Percentiles rank a stretch among this genome's conserved stretches.
These are phyloP conservation scores for Phorcus lineatus DNA, from an alignment of 2,888 invertebrate species.

Conservation along the genomic window DNA sequence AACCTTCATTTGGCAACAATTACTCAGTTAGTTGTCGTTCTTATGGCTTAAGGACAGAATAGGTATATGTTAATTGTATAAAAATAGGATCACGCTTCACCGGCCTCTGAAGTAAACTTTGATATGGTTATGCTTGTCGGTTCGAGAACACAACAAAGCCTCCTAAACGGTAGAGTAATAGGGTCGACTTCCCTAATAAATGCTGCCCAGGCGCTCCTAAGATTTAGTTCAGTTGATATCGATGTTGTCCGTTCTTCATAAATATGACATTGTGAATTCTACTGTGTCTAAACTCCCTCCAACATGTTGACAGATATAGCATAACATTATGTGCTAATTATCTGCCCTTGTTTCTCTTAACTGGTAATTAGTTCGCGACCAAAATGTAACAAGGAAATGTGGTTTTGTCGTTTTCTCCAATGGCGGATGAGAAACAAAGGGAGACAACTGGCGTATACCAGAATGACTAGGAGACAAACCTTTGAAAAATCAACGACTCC, in stretches of 20 bases:
- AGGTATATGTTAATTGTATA: constrained; percentile 21
- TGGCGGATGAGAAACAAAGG: constrained; percentile 6
- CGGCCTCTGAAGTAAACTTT: constrained; percentile 14
- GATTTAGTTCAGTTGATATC: constrained; percentile 7
- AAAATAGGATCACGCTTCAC: constrained; percentile 18
- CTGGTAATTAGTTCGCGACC: too few species aligned
- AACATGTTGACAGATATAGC: neutral
- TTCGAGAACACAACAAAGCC: neutral
- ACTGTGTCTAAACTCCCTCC: neutral
- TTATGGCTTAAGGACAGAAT: constrained; percentile 14
- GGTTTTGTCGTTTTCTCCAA: neutral
- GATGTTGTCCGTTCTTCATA: constrained; percentile 8
- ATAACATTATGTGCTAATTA: neutral
- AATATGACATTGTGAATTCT: constrained; percentile 19
- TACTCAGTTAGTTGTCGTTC: constrained; percentile 7
- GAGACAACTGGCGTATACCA: constrained; percentile 8
- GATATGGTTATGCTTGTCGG: constrained; percentile 14
- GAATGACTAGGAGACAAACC: constrained; percentile 23
- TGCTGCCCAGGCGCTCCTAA: neutral
- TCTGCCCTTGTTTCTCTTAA: neutral
- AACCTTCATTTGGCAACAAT: constrained; percentile 17
- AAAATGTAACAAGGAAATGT: too few species aligned
- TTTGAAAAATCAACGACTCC: constrained; percentile 24
- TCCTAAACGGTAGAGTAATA: neutral
- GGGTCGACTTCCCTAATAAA: neutral